Conservation (phyloP, 2,797 vertebrate genomes). For the Zenarchopterus dispar region DNA sequence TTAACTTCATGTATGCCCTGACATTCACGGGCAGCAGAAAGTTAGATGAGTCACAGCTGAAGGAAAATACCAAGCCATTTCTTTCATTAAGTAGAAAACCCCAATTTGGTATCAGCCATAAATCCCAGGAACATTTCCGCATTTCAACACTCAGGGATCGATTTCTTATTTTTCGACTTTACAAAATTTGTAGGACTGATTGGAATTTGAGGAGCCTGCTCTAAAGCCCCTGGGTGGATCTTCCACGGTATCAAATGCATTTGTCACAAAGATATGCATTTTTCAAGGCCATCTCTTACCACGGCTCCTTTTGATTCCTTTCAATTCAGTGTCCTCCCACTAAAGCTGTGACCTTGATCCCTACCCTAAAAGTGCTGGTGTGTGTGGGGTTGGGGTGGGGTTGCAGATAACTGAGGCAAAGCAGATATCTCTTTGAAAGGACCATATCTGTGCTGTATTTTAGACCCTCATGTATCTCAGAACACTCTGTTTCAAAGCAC, state of each 20-base stretch:
- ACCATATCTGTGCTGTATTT: constrained; percentile 5
- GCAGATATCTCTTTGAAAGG: constrained; percentile 7
- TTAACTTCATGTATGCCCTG: constrained; percentile 40
- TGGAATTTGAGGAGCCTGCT: constrained; percentile 49
- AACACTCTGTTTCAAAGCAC: constrained; percentile 7
- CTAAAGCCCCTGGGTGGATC: constrained; percentile 32
- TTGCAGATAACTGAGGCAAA: constrained; percentile 20
- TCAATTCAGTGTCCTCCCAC: constrained; percentile 11
- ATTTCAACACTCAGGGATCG: constrained; percentile 36
- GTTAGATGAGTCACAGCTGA: constrained; percentile 42
- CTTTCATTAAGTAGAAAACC: constrained; percentile 18
- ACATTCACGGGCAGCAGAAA: constrained; percentile 32
- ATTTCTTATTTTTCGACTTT: constrained; percentile 53
- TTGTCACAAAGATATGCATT: constrained; percentile 50
- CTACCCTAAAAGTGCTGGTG: constrained; percentile 30
- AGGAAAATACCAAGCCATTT: constrained; percentile 34
- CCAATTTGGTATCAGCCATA: constrained; percentile 25
- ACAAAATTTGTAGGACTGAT: constrained; percentile 48
- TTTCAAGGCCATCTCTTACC: constrained; percentile 17
- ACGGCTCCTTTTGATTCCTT: constrained; percentile 28
- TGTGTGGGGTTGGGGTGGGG: neutral
- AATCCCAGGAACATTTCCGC: constrained; percentile 48
- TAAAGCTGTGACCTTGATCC: constrained; percentile 49
- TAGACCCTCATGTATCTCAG: neutral
- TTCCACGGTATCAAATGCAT: constrained; percentile 29